Base-by-base conservation (phyloP, 2,888 invertebrate genomes). In the Caenorhabditis doughertyi region DNA sequence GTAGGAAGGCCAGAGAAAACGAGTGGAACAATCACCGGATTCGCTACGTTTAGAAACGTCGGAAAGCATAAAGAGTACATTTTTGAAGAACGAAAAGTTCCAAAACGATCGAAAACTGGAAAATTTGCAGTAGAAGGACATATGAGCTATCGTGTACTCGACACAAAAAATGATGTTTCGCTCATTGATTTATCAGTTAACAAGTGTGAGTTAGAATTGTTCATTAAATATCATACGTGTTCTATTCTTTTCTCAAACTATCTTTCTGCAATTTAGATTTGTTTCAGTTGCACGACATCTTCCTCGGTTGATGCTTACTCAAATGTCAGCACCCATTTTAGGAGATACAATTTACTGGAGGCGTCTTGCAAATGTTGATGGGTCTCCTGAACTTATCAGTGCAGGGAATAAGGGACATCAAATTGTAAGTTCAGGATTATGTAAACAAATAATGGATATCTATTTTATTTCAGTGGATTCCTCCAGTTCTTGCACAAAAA, bases 291-390 rank as follows among this genome's bases (percentile, higher is more conserved):
- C 83, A 16, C 83, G 86, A 7, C 88, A 88, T 58, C 72, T 88
- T 4, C 88, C 88, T 5, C 86, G 88, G 3, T 72, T 88, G 0
- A 84, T 86, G 62, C 83, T 88, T 35, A 83, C 85, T 4, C 81
- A 82, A 49, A 51, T 88, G 49, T 65, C 56, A 11, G 60, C 80
- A 3, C 88, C 88, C 0, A 83, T 87, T 11, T 79, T 88, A 11
- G 88, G 88, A 13, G 88, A 88, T 62, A 51, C 58, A n/a, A 79
- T 88, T n/a, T 88, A 88, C 64, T 79, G 72, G 72, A 56, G 84
- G n/a, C 62, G 88, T 18, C 32, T 88, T 1, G 68, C 72, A 2
- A 64, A 79, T 13, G 51, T 84, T 11, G 84, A 86, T 55, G 86
- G 82, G 11, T 23, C 39, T 7, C 83, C 84, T 8, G 84, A 83